Conservation (phyloP, 2,888 invertebrate species). For the Priocnemis perturbator region DNA sequence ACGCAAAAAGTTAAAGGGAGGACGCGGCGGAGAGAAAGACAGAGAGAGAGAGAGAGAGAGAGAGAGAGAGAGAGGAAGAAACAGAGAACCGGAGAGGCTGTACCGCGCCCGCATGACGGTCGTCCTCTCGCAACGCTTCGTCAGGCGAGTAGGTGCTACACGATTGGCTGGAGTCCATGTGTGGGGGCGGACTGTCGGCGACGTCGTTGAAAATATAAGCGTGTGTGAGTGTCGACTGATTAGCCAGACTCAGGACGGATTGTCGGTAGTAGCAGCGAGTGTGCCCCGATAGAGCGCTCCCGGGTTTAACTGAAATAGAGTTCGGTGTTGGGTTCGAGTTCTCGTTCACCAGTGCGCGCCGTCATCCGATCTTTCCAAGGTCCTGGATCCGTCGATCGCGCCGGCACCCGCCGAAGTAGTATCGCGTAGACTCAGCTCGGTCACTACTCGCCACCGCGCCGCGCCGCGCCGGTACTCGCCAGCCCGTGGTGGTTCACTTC, state of each 20-base stretch:
- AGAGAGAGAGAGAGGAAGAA: conserved; percentile 10
- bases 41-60: conserved; percentile 13
- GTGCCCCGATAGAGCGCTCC: conserved; percentile 39
- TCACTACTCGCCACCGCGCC: conserved; percentile 20
- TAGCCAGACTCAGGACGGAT: conserved; percentile 69
- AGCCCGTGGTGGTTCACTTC: conserved; percentile 52
- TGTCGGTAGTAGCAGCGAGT: conserved; percentile 56
- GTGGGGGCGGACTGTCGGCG: conserved; percentile 66
- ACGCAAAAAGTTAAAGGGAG: background rate
- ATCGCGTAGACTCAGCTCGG: background rate
- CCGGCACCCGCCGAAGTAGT: background rate
- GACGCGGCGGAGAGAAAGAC: conserved; percentile 4
- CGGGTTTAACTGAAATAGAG: no score
- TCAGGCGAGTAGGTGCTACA: conserved; percentile 43
- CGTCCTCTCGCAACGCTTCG: conserved; percentile 37
- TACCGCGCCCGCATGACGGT: conserved; percentile 61
- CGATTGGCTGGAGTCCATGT: conserved; percentile 65
- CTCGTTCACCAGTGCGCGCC: no score
- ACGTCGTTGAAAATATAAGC: conserved; percentile 72
- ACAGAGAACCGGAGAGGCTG: conserved; percentile 41
- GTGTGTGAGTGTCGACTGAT: conserved; percentile 71
- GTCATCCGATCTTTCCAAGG: conserved; percentile 19
- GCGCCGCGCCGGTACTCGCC: conserved; percentile 4
- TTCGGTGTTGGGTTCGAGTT: no score
- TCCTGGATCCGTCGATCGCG: conserved; percentile 11